Conservation (phyloP, 2,888 invertebrate genomes). For the Apeira syringaria region DNA sequence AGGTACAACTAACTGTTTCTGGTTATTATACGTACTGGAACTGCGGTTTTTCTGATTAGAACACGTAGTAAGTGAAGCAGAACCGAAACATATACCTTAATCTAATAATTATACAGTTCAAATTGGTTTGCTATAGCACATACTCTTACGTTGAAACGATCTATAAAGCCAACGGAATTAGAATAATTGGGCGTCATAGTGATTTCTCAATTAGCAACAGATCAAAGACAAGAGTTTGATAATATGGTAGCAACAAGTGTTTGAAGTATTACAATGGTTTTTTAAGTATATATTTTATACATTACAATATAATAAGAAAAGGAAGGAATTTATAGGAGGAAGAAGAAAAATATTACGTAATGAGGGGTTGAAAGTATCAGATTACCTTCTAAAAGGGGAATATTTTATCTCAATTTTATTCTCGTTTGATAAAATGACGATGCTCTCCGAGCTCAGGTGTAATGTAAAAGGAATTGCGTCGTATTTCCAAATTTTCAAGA, state of each 20-base stretch:
- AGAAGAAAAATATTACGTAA: constrained; percentile 29
- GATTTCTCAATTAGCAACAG: constrained; percentile 9
- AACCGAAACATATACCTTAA: too few species aligned
- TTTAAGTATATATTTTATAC: too few species aligned
- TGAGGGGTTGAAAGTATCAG: constrained; percentile 31
- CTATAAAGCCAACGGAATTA: constrained; percentile 20
- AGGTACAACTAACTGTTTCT: too few species aligned
- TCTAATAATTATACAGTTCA: too few species aligned
- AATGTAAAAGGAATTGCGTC: constrained; percentile 23
- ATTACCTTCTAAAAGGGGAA: constrained; percentile 30
- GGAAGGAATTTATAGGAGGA: constrained; percentile 15
- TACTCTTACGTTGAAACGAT: constrained; percentile 7
- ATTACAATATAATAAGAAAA: constrained; percentile 11
- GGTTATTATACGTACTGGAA: too few species aligned
- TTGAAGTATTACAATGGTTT: constrained; percentile 16
- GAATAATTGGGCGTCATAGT: constrained; percentile 23
- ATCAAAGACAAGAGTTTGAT: constrained; percentile 19
- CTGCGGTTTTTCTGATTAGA: too few species aligned
- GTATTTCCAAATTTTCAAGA: constrained; percentile 11
- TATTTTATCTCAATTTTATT: constrained; percentile 32
- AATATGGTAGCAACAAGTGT: constrained; percentile 9
- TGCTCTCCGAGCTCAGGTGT: constrained; percentile 28
- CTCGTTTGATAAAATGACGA: constrained; percentile 36
- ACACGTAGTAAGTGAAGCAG: too few species aligned
- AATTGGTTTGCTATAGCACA: constrained; percentile 6